Evolutionary conservation across 2,113 vertebrate genomes (phyloP), one percentile per base, ranked within the genome.

Genomic region (Cephalopterus ornatus): DNA sequence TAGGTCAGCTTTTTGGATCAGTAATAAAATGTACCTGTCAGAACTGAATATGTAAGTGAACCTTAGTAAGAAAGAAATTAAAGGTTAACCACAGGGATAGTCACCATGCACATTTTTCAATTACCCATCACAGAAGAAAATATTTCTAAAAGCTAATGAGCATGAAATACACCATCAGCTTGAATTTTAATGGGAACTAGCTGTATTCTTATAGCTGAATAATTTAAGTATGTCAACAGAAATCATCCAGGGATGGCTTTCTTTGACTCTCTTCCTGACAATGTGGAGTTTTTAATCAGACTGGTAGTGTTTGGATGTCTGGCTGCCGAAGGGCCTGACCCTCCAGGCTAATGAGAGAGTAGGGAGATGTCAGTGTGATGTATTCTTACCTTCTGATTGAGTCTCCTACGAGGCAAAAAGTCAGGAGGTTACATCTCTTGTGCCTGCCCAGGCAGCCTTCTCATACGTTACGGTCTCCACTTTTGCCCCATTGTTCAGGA

Each of bases 201-300:
- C 78, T 88, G 5, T 81, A 55, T 93, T 86, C 85, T 75, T 93
- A 56, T 63, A 71, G 65, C 83, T 82, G 85, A 92, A 85, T 92
- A 85, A 90, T 94, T 94, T 78, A 89, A 84, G 66, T 84, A 63
- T 81, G 80, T 81, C 95, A 89, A 61, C 85, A 92, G 91, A 89
- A 94, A 87, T 92, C 77, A 86, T 91, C 80, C 63, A 47, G 56
- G 90, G 70, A 30, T 63, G 61, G 26, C 20, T 94, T 85, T 33
- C 87, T 82, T 86, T 95, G 90, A 62, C 58, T 85, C 44, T 32
- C 19, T n/a, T 72, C 55, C 70, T 94, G 92, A 84, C 80, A 82
- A 73, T 14, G 49, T 75, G 73, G 80, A 56, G 68, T 72, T 84
- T 93, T 89, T 67, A 95, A 92, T 96, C 83, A 78, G 59, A 77